Evolutionary conservation across 2,888 invertebrate species (phyloP), one percentile per base, ranked within the genome.

Genomic region (Rhamnusium bicolor): DNA sequence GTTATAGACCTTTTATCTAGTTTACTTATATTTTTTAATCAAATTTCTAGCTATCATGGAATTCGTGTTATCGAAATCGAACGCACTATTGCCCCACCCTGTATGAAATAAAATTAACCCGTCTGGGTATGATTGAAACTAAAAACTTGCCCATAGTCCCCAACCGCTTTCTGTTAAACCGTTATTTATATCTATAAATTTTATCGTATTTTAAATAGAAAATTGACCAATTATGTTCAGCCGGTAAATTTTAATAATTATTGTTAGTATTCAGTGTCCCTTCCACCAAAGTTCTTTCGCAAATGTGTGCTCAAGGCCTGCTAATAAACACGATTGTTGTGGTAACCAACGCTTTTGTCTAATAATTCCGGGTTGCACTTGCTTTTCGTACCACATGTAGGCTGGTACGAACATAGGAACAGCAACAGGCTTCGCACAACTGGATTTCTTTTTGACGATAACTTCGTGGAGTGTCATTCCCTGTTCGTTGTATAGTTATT

Each of bases 301-400:
- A 10, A 19, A 51, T 58, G 32, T 32, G 29, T 16, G 58, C 29
- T 14, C 58, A 58, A 58, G 58, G 58, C 32, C 58, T 56, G 4
- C 29, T 16, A 32, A 58, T 58, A 10, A 29, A 58, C 51, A 16
- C 51, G 19, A 8, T 51, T 51, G 19, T 51, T 51, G 40, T n/a
- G 14, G n/a, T n/a, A 29, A 19, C 71, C 69, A 73, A 73, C 61
- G 73, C 71, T 74, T 77, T 77, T 77, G 75, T 77, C 78, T 65
- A 71, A 49, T 14, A 71, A 76, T 71, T 79, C 73, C 79, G 75
- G 76, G 76, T 56, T 76, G 69, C 75, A 74, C 71, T 74, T 75
- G 73, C 53, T 73, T 58, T 70, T 72, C 78, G 80, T 80, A 79
- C 80, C 80, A 80, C 77, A 76, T 75, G 63, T 65, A 61, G 73